These are phyloP conservation scores for Linepithema humile DNA, from an alignment of 1,140 invertebrate species.

Conservation along the genomic window DNA sequence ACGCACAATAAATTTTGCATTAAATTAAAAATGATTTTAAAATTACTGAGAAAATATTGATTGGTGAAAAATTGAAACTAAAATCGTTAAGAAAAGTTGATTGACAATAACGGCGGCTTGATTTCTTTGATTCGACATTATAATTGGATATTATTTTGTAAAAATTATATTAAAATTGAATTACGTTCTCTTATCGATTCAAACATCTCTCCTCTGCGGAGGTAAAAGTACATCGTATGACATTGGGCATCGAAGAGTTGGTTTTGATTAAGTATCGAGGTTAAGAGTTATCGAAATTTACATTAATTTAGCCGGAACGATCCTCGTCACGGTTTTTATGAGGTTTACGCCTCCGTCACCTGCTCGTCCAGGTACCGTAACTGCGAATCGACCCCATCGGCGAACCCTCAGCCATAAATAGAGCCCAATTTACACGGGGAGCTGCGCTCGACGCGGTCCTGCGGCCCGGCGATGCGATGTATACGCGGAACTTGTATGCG, in stretches of 20 bases:
- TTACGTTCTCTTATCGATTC: background rate
- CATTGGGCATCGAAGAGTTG: too few relatives aligned
- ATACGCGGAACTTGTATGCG: conserved; percentile 51
- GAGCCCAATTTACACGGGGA: conserved; percentile 65
- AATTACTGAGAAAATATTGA: background rate
- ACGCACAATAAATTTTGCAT: background rate
- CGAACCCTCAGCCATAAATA: conserved; percentile 64
- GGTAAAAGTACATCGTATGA: background rate
- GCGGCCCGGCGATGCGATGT: conserved; percentile 13
- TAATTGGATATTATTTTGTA: background rate
- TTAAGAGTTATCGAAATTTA: background rate
- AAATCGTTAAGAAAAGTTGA: too few relatives aligned
- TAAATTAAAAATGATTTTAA: background rate
- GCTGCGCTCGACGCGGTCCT: conserved; percentile 41
- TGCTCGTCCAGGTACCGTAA: conserved; percentile 50
- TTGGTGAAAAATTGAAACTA: too few relatives aligned
- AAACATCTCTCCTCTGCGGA: background rate
- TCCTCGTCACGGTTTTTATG: background rate
- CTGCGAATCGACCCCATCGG: conserved; percentile 29
- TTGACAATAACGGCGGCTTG: too few relatives aligned
- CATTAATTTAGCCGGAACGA: background rate
- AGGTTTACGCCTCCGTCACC: conserved; percentile 31
- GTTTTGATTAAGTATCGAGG: too few relatives aligned
- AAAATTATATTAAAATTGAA: background rate
- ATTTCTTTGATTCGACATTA: background rate